Percentiles rank a stretch among this genome's conserved stretches.
phyloP scores from a whole-genome alignment of 2,113 vertebrate genomes.

The Alaudala cheleensis region DNA sequence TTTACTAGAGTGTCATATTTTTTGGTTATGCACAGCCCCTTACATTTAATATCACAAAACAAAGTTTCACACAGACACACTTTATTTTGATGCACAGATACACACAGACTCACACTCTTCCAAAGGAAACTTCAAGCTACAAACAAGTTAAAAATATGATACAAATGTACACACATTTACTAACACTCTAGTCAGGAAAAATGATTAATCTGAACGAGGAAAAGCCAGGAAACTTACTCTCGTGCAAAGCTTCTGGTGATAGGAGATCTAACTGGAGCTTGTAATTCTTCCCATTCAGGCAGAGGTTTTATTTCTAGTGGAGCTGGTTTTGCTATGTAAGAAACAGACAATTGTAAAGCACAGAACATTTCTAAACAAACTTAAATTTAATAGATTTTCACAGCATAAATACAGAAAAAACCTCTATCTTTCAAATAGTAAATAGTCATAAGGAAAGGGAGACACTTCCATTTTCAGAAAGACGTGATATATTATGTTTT shows the following conservation, averaged over 20 bases:
- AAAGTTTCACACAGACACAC: not conserved
- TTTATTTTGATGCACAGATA: not conserved
- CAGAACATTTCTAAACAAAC: not conserved
- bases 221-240: slow-evolving; percentile 86
- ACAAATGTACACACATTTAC: not conserved
- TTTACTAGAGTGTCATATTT: not conserved
- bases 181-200: not conserved
- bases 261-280: slow-evolving; percentile 92
- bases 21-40: not conserved
- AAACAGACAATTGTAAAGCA: slow-evolving; percentile 38
- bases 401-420: not conserved
- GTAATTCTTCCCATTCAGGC: slow-evolving; percentile 93
- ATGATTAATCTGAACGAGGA: not conserved
- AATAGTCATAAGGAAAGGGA: not conserved
- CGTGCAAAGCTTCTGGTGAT: slow-evolving; percentile 96
- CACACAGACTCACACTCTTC: not conserved
- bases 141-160: not conserved
- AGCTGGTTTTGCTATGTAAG: slow-evolving; percentile 86
- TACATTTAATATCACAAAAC: not conserved
- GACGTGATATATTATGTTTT: not conserved
- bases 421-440: not conserved
- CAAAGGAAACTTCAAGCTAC: not conserved
- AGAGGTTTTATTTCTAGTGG: slow-evolving; percentile 95
- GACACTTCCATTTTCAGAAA: not conserved
- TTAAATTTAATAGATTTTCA: not conserved